Conservation (phyloP, 2,113 vertebrate genomes). For the Haemorhous mexicanus region DNA sequence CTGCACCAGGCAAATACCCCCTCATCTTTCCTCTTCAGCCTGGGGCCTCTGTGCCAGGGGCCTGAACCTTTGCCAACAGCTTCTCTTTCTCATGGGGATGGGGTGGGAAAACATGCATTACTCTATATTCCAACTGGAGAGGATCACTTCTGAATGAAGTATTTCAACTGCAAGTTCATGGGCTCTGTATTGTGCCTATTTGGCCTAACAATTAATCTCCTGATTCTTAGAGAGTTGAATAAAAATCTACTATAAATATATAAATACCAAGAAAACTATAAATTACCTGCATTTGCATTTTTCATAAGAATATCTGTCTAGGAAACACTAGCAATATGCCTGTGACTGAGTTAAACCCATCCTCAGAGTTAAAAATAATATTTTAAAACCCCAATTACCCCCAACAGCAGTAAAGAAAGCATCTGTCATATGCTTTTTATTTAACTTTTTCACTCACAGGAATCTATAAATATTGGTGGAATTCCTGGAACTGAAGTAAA, state of each 20-base stretch:
- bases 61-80: background rate
- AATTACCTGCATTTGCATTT: background rate
- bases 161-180: background rate
- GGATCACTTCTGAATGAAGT: background rate
- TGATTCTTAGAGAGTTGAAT: background rate
- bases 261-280: background rate
- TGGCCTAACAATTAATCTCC: background rate
- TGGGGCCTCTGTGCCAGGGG: background rate
- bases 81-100: background rate
- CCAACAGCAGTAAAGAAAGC: background rate
- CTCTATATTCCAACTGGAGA: background rate
- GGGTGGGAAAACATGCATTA: conserved; percentile 66
- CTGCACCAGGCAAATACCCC: conserved; percentile 71
- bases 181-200: background rate
- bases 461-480: background rate
- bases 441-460: background rate
- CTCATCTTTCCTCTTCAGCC: background rate
- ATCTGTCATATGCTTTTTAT: background rate
- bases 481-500: background rate
- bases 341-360: background rate
- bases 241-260: background rate
- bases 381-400: background rate
- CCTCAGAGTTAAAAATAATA: background rate
- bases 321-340: background rate
- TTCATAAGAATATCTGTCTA: background rate